These are phyloP conservation scores for Slavum lentiscoides DNA, from an alignment of 2,888 invertebrate species.

Conservation along the genomic window DNA sequence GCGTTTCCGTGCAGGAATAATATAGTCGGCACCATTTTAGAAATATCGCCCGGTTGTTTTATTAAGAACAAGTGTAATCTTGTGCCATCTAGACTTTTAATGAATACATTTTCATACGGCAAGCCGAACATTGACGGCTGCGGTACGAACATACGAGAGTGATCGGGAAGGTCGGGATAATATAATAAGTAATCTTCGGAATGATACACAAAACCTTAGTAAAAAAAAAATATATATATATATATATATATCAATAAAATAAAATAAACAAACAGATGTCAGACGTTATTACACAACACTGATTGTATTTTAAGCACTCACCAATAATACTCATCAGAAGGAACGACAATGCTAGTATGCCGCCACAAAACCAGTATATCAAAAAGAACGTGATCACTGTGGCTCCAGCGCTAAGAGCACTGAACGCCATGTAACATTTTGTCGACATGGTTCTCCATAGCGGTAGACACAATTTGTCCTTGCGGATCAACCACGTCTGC, in stretches of 20 bases:
- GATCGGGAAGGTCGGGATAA: conserved; percentile 86
- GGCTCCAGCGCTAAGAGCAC: conserved; percentile 69
- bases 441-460: conserved; percentile 42
- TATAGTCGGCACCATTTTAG: conserved; percentile 76
- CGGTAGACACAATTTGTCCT: conserved; percentile 24
- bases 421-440: conserved; percentile 46
- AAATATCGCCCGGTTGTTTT: conserved; percentile 71
- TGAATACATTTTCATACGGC: conserved; percentile 81
- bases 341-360: conserved; percentile 71
- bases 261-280: not conserved
- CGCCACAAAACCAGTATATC: conserved; percentile 83
- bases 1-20: conserved; percentile 95
- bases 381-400: conserved; percentile 70
- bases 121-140: conserved; percentile 83
- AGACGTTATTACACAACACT: not conserved
- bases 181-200: conserved; percentile 84
- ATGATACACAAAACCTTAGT: conserved; percentile 78
- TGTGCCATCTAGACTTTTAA: conserved; percentile 76
- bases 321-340: conserved; percentile 74
- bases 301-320: conserved; percentile 59
- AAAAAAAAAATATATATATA: not conserved
- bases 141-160: conserved; percentile 85
- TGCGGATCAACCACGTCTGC: conserved; percentile 29
- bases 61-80: conserved; percentile 82
- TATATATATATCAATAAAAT: too few species aligned